Evolutionary conservation across 2,888 invertebrate species (phyloP).

Genomic region (Leptarthrus brevirostris): DNA sequence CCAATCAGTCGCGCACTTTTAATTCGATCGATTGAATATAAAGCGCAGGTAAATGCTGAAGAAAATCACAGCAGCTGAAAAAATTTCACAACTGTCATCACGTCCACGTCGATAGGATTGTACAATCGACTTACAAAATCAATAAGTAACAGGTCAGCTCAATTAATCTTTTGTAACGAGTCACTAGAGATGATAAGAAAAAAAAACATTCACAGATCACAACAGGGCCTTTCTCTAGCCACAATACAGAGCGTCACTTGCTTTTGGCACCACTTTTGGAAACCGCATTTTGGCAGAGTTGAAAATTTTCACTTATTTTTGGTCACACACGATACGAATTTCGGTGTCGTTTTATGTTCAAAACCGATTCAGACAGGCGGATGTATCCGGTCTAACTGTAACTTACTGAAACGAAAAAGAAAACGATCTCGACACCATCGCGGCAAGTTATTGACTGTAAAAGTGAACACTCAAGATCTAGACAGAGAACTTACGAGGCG

Average conservation of each 20-base stretch:
- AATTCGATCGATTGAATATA: not conserved
- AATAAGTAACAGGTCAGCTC: not conserved
- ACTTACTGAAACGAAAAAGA: not conserved
- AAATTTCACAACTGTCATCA: not conserved
- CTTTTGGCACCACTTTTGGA: not conserved
- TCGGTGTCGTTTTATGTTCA: not conserved
- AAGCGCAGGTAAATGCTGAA: not conserved
- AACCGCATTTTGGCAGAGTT: not conserved
- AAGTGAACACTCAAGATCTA: not conserved
- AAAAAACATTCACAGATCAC: not conserved
- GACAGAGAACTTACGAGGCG: not conserved
- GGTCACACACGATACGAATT: not conserved
- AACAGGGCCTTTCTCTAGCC: not conserved
- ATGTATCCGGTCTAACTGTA: not conserved
- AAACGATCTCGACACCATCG: not conserved
- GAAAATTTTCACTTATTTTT: not conserved
- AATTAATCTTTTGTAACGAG: slow-evolving; percentile 25
- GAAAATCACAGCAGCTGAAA: not conserved
- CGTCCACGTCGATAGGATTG: not conserved
- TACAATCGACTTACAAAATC: not conserved
- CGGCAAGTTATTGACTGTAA: slow-evolving; percentile 14
- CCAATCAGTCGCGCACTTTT: slow-evolving; percentile 2
- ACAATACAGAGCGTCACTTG: not conserved
- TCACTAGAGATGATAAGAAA: not conserved
- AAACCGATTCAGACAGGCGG: not conserved